Evolutionary conservation across 2,888 invertebrate genomes (phyloP).

Genomic region (Drosophila demipolita): DNA sequence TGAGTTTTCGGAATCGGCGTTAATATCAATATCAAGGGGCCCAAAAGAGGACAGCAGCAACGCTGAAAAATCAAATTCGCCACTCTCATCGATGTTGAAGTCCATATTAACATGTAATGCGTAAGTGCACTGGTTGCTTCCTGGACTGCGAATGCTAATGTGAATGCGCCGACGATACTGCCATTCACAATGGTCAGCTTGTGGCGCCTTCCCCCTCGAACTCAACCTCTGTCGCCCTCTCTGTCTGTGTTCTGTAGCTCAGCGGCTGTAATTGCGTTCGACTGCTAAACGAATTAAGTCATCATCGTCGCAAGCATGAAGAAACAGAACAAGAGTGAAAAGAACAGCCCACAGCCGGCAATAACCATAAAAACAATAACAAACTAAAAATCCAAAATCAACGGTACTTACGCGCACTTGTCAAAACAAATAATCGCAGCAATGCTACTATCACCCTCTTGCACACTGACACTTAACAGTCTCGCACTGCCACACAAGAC

Average conservation of each 20-base stretch:
- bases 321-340: conserved; percentile 59
- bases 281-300: conserved; percentile 85
- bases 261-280: conserved; percentile 30
- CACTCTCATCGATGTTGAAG: conserved; percentile 6
- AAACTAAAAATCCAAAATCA: conserved; percentile 27
- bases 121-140: conserved; percentile 11
- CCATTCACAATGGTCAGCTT: conserved; percentile 38
- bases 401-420: conserved; percentile 62
- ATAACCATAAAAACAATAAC: conserved; percentile 20
- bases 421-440: conserved; percentile 59
- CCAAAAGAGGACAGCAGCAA: conserved; percentile 17
- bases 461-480: not conserved
- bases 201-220: not conserved
- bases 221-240: too few species aligned
- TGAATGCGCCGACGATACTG: conserved; percentile 33
- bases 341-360: conserved; percentile 11
- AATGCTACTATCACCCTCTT: conserved; percentile 22
- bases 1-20: conserved; percentile 35
- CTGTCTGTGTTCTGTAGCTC: conserved; percentile 20
- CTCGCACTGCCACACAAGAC: conserved; percentile 40
- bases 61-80: conserved; percentile 29
- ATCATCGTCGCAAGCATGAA: conserved; percentile 82
- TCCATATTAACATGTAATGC: not conserved
- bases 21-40: conserved; percentile 6
- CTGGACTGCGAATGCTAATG: conserved; percentile 36